phyloP scores from a whole-genome alignment of 2,888 invertebrate species.

The Sericinus montela region DNA sequence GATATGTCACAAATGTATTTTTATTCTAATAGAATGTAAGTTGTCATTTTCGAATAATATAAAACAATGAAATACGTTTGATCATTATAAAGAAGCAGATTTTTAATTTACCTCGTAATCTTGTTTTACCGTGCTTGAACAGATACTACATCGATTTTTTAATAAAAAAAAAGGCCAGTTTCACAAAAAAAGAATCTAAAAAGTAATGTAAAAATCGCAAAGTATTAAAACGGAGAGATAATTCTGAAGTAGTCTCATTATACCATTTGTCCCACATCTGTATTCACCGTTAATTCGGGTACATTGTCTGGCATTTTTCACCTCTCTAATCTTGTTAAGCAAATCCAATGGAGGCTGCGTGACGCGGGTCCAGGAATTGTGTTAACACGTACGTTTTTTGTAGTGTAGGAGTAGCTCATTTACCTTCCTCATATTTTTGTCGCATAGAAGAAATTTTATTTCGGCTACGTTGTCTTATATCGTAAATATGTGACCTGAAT shows the following conservation, averaged over 20 bases:
- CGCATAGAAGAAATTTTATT: constrained; percentile 18
- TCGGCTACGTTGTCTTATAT: constrained; percentile 5
- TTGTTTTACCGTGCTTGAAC: too few species aligned
- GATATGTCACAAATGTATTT: too few species aligned
- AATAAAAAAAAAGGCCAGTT: too few species aligned
- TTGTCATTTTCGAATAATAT: too few species aligned
- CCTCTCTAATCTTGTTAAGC: constrained; percentile 65
- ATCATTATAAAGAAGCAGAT: too few species aligned
- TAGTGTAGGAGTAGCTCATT: constrained; percentile 16
- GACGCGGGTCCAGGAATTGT: constrained; percentile 50
- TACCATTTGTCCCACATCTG: constrained; percentile 33
- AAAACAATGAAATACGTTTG: too few species aligned
- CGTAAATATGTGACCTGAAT: constrained; percentile 17
- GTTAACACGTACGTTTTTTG: constrained; percentile 41
- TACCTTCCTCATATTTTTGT: constrained; percentile 8
- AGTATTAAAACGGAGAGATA: not conserved
- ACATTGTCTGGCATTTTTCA: constrained; percentile 63
- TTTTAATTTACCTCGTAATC: too few species aligned
- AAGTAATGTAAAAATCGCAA: too few species aligned
- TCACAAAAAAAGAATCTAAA: too few species aligned
- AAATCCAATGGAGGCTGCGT: constrained; percentile 53
- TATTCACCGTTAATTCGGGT: constrained; percentile 51
- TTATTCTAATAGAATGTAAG: too few species aligned
- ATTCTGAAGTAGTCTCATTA: constrained; percentile 21
- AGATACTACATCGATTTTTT: too few species aligned